These are phyloP conservation scores for Lasioglossum oenotherae DNA, from an alignment of 2,888 invertebrate species.

Conservation along the genomic window DNA sequence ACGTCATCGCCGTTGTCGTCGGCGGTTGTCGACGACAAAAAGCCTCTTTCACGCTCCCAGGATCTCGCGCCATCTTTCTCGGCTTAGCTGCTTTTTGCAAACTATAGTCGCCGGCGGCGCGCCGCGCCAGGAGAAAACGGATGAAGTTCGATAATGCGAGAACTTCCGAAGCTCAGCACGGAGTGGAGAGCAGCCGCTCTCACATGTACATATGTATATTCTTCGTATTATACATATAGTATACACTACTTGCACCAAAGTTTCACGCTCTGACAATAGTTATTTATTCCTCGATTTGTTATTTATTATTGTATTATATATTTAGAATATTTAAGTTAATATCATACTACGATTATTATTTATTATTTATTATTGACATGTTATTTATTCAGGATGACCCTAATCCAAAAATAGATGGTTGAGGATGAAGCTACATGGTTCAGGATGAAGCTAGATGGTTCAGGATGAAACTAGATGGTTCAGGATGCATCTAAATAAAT, in stretches of 20 bases:
- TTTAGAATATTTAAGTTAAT: no score
- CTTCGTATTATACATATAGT: neutral
- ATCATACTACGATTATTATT: no score
- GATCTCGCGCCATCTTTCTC: conserved; percentile 66
- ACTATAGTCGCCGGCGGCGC: conserved; percentile 18
- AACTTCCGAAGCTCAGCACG: conserved; percentile 34
- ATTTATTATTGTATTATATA: no score
- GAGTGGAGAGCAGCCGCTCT: neutral
- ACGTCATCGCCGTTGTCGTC: conserved; percentile 42
- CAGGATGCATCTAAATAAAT: no score
- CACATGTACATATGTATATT: neutral
- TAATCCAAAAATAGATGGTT: no score
- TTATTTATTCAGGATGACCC: no score
- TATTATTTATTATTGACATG: no score
- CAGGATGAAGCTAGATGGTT: no score
- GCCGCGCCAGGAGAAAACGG: conserved; percentile 50
- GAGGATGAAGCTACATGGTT: no score
- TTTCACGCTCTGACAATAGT: neutral
- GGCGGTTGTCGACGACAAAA: conserved; percentile 53
- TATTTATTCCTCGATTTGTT: neutral
- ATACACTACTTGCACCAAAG: neutral
- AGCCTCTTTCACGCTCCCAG: conserved; percentile 65
- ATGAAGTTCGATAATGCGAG: conserved; percentile 64
- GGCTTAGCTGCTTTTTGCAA: conserved; percentile 63
- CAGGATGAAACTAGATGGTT: no score